Percentiles rank a stretch among this genome's conserved stretches.
These are phyloP conservation scores for Heteronetta atricapilla DNA, from an alignment of 2,113 vertebrate genomes.

Conservation along the genomic window DNA sequence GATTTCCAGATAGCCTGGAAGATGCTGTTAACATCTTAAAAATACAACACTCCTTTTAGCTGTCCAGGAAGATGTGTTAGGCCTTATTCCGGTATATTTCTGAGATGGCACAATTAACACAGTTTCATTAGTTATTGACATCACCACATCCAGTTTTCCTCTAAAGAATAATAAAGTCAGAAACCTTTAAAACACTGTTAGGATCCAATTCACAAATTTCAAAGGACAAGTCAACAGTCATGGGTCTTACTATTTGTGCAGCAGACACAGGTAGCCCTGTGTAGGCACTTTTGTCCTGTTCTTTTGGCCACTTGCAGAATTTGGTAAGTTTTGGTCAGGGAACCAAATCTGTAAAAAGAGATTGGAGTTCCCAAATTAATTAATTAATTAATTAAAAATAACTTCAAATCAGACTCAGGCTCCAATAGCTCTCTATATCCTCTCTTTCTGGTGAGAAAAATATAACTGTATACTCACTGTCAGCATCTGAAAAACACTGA, in stretches of 20 bases:
- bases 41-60: background rate
- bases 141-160: background rate
- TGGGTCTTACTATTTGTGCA: background rate
- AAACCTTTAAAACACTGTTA: background rate
- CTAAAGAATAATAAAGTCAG: background rate
- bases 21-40: background rate
- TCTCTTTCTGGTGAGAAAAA: background rate
- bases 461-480: background rate
- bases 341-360: background rate
- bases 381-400: background rate
- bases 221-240: background rate
- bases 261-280: background rate
- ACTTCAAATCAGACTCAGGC: background rate
- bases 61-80: background rate
- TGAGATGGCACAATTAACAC: background rate
- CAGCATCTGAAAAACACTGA: background rate
- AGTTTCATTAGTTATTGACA: background rate
- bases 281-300: background rate
- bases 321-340: background rate
- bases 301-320: background rate
- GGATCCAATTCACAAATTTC: background rate
- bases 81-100: background rate
- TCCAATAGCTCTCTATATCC: background rate
- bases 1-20: background rate
- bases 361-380: background rate